Percentiles rank a stretch among this genome's conserved stretches.
Conservation (phyloP, 2,888 invertebrate species). For the Morpho deidamia region DNA sequence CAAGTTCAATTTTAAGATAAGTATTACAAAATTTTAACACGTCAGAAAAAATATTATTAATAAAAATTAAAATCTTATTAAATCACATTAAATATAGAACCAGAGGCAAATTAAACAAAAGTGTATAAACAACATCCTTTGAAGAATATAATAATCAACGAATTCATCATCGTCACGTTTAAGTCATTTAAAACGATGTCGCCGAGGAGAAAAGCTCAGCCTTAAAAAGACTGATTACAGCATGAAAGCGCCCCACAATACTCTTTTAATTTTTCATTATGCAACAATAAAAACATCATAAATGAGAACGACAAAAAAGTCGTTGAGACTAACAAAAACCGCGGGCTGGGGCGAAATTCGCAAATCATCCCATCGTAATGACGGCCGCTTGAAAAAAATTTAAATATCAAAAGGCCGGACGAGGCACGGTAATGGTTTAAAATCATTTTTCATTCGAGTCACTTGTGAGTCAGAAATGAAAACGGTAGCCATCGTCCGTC, state of each 20-base stretch:
- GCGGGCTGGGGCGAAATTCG: conserved; percentile 72
- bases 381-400: conserved; percentile 77
- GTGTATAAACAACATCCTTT: not conserved
- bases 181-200: conserved; percentile 42
- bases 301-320: conserved; percentile 74
- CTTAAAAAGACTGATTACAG: conserved; percentile 58
- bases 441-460: conserved; percentile 77
- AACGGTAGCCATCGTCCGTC: conserved; percentile 69
- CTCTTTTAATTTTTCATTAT: conserved; percentile 77
- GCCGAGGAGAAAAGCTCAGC: conserved; percentile 44
- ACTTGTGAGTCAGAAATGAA: conserved; percentile 71
- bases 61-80: too few relatives aligned
- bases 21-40: too few relatives aligned
- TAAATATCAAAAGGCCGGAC: conserved; percentile 79
- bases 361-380: conserved; percentile 74
- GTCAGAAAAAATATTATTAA: too few relatives aligned
- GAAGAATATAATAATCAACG: conserved; percentile 1
- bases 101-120: not conserved
- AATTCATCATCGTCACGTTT: conserved; percentile 38
- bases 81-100: too few relatives aligned
- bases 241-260: conserved; percentile 73
- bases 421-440: conserved; percentile 77
- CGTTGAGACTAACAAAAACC: conserved; percentile 70
- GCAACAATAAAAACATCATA: conserved; percentile 75
- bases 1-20: too few relatives aligned